Evolutionary conservation across 2,797 vertebrate genomes (phyloP).

Genomic region (Epinephelus awoara): DNA sequence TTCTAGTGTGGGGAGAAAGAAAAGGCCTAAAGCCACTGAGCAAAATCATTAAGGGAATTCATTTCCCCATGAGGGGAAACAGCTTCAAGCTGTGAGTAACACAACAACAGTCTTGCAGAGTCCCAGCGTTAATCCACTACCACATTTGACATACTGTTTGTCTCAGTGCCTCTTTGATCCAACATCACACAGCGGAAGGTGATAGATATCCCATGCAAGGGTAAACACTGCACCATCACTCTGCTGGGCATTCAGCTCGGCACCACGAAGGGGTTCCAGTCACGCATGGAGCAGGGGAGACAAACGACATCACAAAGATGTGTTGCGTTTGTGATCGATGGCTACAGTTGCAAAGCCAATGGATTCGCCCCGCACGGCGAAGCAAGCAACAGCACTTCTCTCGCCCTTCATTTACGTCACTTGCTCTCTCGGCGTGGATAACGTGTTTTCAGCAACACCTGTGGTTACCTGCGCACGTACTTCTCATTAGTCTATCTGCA

Average conservation of each 20-base stretch:
- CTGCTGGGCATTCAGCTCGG: constrained; percentile 47
- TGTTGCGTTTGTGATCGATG: constrained; percentile 63
- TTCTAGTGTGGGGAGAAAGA: constrained; percentile 13
- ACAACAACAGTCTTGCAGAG: constrained; percentile 55
- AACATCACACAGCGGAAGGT: constrained; percentile 58
- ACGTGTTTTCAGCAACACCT: constrained; percentile 53
- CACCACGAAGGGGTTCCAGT: constrained; percentile 53
- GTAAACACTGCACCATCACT: constrained; percentile 64
- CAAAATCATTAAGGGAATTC: constrained; percentile 74
- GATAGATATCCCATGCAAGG: constrained; percentile 68
- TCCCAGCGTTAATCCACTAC: constrained; percentile 65
- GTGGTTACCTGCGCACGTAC: constrained; percentile 28
- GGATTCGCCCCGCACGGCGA: constrained; percentile 29
- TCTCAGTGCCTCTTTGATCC: constrained; percentile 71
- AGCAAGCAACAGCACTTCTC: constrained; percentile 13
- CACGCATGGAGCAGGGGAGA: constrained; percentile 41
- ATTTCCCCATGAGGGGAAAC: constrained; percentile 69
- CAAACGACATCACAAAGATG: constrained; percentile 46
- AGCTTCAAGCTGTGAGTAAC: constrained; percentile 71
- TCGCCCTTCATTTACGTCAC: constrained; percentile 43
- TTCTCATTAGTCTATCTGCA: constrained; percentile 51
- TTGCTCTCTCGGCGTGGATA: constrained; percentile 30
- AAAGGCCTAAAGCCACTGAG: constrained; percentile 58
- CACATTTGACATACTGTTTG: constrained; percentile 71
- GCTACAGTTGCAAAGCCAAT: constrained; percentile 59